These are phyloP conservation scores for Thera britannica DNA, from an alignment of 2,888 invertebrate genomes.

Conservation along the genomic window DNA sequence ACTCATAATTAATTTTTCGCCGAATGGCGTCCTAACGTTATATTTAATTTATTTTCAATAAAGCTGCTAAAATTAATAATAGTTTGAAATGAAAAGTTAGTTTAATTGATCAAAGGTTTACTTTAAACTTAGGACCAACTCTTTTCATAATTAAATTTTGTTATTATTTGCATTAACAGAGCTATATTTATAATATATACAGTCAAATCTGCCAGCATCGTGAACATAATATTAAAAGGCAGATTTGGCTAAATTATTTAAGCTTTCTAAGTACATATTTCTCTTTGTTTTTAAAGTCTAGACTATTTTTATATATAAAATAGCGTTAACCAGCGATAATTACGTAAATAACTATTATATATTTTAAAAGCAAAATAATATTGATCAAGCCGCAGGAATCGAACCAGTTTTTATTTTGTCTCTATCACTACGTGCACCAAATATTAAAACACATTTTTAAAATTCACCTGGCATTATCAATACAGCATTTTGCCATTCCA, in stretches of 20 bases:
- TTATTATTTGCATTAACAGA: too few species aligned
- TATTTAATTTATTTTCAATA: slow-evolving; percentile 38
- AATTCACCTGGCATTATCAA: slow-evolving; percentile 29
- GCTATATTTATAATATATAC: too few species aligned
- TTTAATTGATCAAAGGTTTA: not conserved
- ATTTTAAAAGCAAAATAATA: too few species aligned
- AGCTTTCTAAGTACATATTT: too few species aligned
- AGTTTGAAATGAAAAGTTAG: not conserved
- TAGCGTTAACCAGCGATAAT: too few species aligned
- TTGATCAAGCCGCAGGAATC: too few species aligned
- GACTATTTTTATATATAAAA: too few species aligned
- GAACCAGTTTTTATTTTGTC: not conserved
- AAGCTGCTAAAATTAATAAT: not conserved
- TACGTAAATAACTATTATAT: too few species aligned
- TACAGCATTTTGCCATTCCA: slow-evolving; percentile 29
- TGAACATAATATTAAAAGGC: too few species aligned
- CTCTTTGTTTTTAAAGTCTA: too few species aligned
- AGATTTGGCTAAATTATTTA: too few species aligned
- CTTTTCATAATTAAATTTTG: not conserved
- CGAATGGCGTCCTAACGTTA: slow-evolving; percentile 36
- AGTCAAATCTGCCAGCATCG: too few species aligned
- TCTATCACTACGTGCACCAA: not conserved
- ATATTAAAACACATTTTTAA: not conserved
- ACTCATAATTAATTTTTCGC: slow-evolving; percentile 46
- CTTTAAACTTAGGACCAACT: not conserved